Conservation (phyloP, 1,140 invertebrate genomes). For the Venturia canescens region DNA sequence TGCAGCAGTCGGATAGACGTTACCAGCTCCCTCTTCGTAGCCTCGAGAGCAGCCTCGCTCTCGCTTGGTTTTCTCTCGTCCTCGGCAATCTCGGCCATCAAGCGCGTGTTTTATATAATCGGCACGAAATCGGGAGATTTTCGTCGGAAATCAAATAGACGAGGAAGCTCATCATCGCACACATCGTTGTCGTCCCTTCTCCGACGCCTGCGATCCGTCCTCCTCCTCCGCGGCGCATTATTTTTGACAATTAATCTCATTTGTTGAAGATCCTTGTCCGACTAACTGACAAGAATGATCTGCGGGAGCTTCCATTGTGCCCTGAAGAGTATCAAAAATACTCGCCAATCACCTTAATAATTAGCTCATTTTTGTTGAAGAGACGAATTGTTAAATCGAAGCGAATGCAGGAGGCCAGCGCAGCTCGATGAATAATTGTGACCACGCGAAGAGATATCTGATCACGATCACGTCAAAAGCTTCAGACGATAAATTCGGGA, state of each 20-base stretch:
- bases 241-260: slow-evolving; percentile 31
- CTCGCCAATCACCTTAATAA: background rate
- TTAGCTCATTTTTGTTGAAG: background rate
- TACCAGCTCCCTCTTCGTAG: background rate
- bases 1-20: slow-evolving; percentile 19
- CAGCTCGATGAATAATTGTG: slow-evolving; percentile 30
- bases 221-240: background rate
- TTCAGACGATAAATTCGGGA: background rate
- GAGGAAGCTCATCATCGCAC: slow-evolving; percentile 9
- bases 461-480: background rate
- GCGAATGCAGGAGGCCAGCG: too few species aligned
- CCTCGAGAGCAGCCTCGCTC: background rate
- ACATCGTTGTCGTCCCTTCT: background rate
- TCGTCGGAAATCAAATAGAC: slow-evolving; percentile 37
- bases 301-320: slow-evolving; percentile 12
- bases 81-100: slow-evolving; percentile 22
- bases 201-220: too few species aligned
- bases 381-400: slow-evolving; percentile 11
- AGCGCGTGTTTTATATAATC: slow-evolving; percentile 23
- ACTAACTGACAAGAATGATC: background rate
- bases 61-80: background rate
- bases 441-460: slow-evolving; percentile 1
- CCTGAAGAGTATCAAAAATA: background rate
- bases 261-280: background rate
- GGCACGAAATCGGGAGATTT: slow-evolving; percentile 22